Evolutionary conservation across 2,113 vertebrate genomes (phyloP).

Genomic region (Atherinomorus stipes): DNA sequence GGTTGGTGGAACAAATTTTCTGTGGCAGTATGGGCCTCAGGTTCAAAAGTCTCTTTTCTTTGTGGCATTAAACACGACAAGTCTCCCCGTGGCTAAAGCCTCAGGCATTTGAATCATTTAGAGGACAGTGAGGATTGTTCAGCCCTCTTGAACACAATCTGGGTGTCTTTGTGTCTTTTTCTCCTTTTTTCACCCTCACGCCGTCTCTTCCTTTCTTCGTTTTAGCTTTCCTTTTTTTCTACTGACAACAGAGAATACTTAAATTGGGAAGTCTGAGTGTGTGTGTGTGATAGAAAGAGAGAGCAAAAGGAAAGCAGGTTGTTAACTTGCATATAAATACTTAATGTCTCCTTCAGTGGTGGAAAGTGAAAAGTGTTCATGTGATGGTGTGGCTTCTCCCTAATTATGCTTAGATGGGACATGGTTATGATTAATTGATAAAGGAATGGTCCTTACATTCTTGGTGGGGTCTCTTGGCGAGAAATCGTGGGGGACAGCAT

Average conservation of each 20-base stretch:
- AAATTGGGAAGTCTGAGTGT: conserved; percentile 62
- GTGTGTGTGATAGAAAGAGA: conserved; percentile 37
- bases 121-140: conserved; percentile 37
- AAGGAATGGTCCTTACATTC: conserved; percentile 92
- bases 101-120: conserved; percentile 83
- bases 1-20: conserved; percentile 85
- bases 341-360: conserved; percentile 93
- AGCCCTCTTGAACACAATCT: conserved; percentile 40
- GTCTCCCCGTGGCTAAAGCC: conserved; percentile 85
- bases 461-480: conserved; percentile 88
- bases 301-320: conserved; percentile 83
- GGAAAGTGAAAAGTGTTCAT: conserved; percentile 83
- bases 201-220: conserved; percentile 42
- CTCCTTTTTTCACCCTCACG: conserved; percentile 24
- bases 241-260: conserved; percentile 65
- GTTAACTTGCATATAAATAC: conserved; percentile 98
- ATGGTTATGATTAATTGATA: conserved; percentile 98
- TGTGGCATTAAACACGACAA: conserved; percentile 86
- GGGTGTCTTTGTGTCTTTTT: conserved; percentile 68
- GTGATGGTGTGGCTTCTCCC: conserved; percentile 94
- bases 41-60: conserved; percentile 79
- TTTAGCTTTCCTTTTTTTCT: conserved; percentile 40
- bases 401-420: conserved; percentile 98
- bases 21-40: conserved; percentile 77
- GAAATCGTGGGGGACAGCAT: conserved; percentile 91